These are phyloP conservation scores for Microdon myrmicae DNA, from an alignment of 2,888 invertebrate species.

Conservation along the genomic window DNA sequence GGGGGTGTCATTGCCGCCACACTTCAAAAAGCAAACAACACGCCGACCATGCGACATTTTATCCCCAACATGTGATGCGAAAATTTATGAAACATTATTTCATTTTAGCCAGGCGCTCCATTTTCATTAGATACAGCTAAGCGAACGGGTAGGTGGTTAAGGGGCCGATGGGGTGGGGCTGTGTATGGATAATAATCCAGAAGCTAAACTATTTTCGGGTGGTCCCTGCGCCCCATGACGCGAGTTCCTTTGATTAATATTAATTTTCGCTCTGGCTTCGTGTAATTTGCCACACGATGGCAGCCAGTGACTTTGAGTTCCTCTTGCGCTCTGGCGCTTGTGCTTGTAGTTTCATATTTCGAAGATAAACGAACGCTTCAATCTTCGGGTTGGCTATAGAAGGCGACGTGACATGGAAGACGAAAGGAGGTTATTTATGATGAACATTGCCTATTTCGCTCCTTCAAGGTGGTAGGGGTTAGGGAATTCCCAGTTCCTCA, in stretches of 20 bases:
- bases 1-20: constrained; percentile 18
- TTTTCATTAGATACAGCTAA: constrained; percentile 7
- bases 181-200: too few species aligned
- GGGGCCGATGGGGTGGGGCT: too few species aligned
- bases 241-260: constrained; percentile 49
- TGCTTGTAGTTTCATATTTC: constrained; percentile 21
- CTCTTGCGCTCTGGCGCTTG: constrained; percentile 30
- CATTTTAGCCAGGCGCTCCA: constrained; percentile 25
- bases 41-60: constrained; percentile 6
- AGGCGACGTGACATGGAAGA: neutral
- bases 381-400: constrained; percentile 18
- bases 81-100: constrained; percentile 50
- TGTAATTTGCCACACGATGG: constrained; percentile 42
- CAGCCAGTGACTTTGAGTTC: constrained; percentile 45
- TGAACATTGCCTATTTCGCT: constrained; percentile 22
- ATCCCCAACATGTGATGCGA: constrained; percentile 37
- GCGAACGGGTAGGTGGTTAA: too few species aligned
- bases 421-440: constrained; percentile 36
- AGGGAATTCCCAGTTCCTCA: constrained; percentile 14
- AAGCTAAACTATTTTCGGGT: constrained; percentile 53
- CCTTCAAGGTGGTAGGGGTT: neutral
- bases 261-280: constrained; percentile 47
- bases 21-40: constrained; percentile 28
- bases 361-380: constrained; percentile 42
- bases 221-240: constrained; percentile 46